phyloP scores from a whole-genome alignment of 2,888 invertebrate genomes.

The Chrysolina americana region DNA sequence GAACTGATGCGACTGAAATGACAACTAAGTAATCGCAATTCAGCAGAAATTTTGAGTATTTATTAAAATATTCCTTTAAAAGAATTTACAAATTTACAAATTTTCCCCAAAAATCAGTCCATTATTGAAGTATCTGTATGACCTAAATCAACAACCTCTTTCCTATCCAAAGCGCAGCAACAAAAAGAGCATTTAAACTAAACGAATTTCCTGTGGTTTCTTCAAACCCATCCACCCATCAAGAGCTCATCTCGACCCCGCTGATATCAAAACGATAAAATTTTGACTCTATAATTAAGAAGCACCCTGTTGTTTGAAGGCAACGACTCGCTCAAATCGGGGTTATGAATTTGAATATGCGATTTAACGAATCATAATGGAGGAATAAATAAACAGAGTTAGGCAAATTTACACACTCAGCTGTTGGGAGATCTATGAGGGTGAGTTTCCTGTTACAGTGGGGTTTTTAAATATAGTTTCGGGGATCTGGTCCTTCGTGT shows the following conservation, averaged over 20 bases:
- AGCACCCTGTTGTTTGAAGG: conserved; percentile 65
- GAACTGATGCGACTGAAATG: no score
- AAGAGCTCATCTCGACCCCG: conserved; percentile 39
- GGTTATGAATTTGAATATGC: conserved; percentile 68
- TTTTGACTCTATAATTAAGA: conserved; percentile 70
- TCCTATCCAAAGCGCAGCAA: not conserved
- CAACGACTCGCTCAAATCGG: conserved; percentile 66
- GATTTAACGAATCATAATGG: conserved; percentile 69
- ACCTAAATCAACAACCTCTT: not conserved
- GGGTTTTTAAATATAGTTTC: conserved; percentile 33
- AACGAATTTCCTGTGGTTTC: conserved; percentile 45
- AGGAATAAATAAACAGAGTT: conserved; percentile 69
- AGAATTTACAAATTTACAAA: no score
- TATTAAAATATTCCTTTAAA: no score
- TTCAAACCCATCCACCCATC: conserved; percentile 29
- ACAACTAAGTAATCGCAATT: no score
- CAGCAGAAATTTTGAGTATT: no score
- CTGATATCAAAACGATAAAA: conserved; percentile 38
- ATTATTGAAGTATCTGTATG: not conserved
- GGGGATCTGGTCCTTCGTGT: not conserved
- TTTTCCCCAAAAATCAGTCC: no score
- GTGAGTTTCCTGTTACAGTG: conserved; percentile 53
- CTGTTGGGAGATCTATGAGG: conserved; percentile 58
- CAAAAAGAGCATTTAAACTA: conserved; percentile 13
- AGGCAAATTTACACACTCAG: conserved; percentile 69